Percentiles rank a stretch among this genome's conserved stretches.
Evolutionary conservation across 2,888 invertebrate genomes (phyloP).

Genomic region (Idaea dimidiata): DNA sequence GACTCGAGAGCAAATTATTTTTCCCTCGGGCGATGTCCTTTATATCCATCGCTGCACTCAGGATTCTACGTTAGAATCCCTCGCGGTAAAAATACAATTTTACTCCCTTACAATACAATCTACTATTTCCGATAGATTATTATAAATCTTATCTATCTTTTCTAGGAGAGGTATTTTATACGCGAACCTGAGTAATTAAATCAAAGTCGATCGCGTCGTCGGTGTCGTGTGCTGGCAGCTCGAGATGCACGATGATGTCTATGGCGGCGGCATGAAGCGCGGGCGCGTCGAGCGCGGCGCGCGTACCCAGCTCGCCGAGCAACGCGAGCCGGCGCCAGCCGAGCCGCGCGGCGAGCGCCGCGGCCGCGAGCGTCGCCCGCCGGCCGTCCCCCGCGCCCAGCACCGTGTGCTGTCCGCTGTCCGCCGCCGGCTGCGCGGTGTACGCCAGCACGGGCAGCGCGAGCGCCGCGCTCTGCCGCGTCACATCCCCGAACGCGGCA

Average conservation of each 20-base stretch:
- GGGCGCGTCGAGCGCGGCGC: constrained; percentile 44
- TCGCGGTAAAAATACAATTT: too few species aligned
- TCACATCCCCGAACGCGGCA: constrained; percentile 57
- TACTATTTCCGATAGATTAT: too few species aligned
- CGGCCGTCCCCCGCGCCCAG: constrained; percentile 29
- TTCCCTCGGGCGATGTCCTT: too few species aligned
- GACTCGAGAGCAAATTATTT: too few species aligned
- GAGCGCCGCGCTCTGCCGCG: constrained; percentile 52
- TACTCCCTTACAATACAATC: too few species aligned
- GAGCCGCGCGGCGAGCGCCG: too few species aligned
- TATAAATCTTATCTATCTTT: too few species aligned
- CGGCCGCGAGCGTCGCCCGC: constrained; percentile 41
- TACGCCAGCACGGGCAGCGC: constrained; percentile 60
- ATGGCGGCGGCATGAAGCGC: constrained; percentile 44
- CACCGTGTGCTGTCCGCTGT: constrained; percentile 48
- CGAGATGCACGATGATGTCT: constrained; percentile 48
- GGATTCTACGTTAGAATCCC: too few species aligned
- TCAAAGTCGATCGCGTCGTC: constrained; percentile 36
- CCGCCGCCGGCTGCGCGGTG: constrained; percentile 52
- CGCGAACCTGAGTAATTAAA: constrained; percentile 40
- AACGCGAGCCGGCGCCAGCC: constrained; percentile 59
- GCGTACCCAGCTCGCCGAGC: constrained; percentile 54
- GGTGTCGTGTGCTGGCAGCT: constrained; percentile 66
- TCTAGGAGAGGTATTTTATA: too few species aligned
- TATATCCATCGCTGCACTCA: too few species aligned